Conservation (phyloP, 2,888 invertebrate species). For the Geotrupes spiniger region DNA sequence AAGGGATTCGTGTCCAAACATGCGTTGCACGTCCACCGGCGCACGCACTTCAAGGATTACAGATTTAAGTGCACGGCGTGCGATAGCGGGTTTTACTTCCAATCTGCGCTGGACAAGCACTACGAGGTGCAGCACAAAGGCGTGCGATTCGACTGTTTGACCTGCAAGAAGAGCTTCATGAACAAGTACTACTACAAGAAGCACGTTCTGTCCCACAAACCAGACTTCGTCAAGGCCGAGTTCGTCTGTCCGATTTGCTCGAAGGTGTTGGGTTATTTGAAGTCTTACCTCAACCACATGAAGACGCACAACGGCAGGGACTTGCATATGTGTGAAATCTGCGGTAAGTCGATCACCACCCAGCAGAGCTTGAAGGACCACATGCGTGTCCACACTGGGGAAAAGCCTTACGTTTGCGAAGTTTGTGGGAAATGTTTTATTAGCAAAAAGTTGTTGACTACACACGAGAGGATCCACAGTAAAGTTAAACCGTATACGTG, state of each 20-base stretch:
- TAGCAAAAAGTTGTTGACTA: constrained; percentile 37
- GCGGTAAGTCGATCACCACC: constrained; percentile 32
- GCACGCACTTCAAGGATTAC: neutral
- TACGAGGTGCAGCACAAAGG: constrained; percentile 12
- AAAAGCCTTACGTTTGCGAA: constrained; percentile 34
- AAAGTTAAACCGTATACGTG: constrained; percentile 44
- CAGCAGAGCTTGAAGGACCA: constrained; percentile 32
- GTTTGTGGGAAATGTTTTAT: constrained; percentile 36
- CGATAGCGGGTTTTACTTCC: constrained; percentile 5
- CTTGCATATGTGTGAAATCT: constrained; percentile 5
- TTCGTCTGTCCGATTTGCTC: constrained; percentile 12
- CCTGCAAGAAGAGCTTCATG: constrained; percentile 50
- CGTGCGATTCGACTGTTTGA: constrained; percentile 34
- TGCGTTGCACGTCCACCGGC: neutral
- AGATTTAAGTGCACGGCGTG: constrained; percentile 11
- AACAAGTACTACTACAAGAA: constrained; percentile 36
- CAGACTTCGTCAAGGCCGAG: constrained; percentile 4
- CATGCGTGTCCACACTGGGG: constrained; percentile 28
- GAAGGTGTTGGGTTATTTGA: constrained; percentile 8
- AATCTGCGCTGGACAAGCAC: constrained; percentile 7
- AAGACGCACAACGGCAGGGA: neutral
- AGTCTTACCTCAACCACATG: neutral
- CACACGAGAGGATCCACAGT: constrained; percentile 42
- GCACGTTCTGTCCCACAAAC: constrained; percentile 11
- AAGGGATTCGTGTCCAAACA: constrained; percentile 5